Base-by-base conservation (phyloP, 2,888 invertebrate species). In the Bellardia pandia region DNA sequence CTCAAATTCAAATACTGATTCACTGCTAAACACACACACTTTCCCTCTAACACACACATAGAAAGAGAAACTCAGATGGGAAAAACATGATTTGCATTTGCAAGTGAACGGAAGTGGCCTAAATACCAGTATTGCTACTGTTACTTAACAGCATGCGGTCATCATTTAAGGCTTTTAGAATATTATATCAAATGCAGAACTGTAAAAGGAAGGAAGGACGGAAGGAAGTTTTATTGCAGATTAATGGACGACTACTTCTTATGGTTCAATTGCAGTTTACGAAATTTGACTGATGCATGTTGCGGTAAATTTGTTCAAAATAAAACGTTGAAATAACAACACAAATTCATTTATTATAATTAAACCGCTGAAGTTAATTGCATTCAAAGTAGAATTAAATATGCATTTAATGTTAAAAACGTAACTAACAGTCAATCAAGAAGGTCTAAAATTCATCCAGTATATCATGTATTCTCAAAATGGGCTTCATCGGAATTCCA, bases 91-190 rank as follows among this genome's bases (percentile, higher is more conserved):
- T 8, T 42, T 48, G n/a, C 4, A 60, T 37, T 69, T 42, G 3
- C 13, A 51, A 56, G 16, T 37, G 40, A 81, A 40, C n/a, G 69
- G 33, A 30, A 66, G 71, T 58, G 16, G 40, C 6, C 62, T 13
- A 76, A 30, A 56, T 45, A 23, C n/a, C 16, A 51, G 23, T 48
- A 62, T 40, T 8, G 37, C 51, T 58, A 16, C 58, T 71, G 71
- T 71, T 64, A 80, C 51, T 69, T 62, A 79, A 75, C 79, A 79
- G 69, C 79, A 80, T 79, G 76, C 75, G 80, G 69, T 76, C 40
- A 80, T 85, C 56, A 80, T 76, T 76, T 53, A 76, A 53, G 42
- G 11, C 2, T 76, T 60, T 64, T 60, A 14, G 45, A 66, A 69
- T n/a, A 53, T 42, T 9, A 33, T 48, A 40, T 13, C 13, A 66